These are phyloP conservation scores for Drosophila azteca DNA, from an alignment of 1,140 invertebrate genomes.

Conservation along the genomic window DNA sequence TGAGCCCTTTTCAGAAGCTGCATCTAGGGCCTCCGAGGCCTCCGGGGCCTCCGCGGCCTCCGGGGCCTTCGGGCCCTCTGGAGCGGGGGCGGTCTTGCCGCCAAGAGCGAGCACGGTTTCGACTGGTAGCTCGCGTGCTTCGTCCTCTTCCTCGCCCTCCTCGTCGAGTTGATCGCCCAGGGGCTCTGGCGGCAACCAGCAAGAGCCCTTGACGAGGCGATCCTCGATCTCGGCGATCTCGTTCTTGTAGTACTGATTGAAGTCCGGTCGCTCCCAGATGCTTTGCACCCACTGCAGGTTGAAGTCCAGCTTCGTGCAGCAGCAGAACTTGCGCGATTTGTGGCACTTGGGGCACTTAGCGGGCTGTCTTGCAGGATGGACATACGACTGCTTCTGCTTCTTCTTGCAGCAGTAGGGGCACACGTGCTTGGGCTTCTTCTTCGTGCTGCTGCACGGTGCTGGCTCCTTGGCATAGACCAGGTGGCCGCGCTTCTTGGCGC, in stretches of 20 bases:
- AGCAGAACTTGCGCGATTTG: conserved; percentile 74
- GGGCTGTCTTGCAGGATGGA: conserved; percentile 54
- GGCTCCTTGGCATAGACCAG: conserved; percentile 77
- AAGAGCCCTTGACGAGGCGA: conserved; percentile 61
- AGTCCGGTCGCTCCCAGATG: conserved; percentile 77
- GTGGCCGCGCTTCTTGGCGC: conserved; percentile 77
- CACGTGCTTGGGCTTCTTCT: conserved; percentile 64
- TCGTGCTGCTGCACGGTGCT: conserved; percentile 52
- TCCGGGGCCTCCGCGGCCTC: not conserved
- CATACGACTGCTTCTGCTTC: conserved; percentile 62
- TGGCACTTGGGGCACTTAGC: conserved; percentile 78
- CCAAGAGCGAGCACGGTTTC: conserved; percentile 46
- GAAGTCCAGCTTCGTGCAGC: conserved; percentile 75
- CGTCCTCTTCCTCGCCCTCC: conserved; percentile 55
- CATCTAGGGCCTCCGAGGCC: conserved; percentile 5
- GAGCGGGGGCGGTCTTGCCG: conserved; percentile 37
- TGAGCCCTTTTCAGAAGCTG: not conserved
- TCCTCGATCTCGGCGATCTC: conserved; percentile 73
- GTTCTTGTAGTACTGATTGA: conserved; percentile 75
- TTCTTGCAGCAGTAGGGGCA: conserved; percentile 80
- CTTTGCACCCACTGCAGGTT: conserved; percentile 75
- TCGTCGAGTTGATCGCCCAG: conserved; percentile 19
- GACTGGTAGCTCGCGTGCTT: conserved; percentile 3
- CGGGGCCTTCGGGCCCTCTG: not conserved
- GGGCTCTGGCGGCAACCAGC: conserved; percentile 66